Evolutionary conservation across 2,888 invertebrate genomes (phyloP).

Genomic region (Eledona agricola): DNA sequence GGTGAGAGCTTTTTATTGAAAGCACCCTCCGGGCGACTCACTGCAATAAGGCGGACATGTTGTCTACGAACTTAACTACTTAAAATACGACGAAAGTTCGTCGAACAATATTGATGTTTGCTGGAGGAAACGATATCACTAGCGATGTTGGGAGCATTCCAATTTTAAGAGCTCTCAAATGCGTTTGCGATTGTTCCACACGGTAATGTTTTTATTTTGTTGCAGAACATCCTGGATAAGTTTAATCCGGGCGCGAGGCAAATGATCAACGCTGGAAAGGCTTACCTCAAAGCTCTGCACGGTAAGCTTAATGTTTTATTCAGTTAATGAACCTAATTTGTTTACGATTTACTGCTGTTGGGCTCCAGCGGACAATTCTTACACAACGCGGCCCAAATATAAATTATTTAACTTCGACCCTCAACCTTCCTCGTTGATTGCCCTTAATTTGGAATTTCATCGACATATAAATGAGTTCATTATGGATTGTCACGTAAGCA

Average conservation of each 20-base stretch:
- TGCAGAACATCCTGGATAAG: slow-evolving; percentile 95
- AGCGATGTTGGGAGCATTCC: slow-evolving; percentile 40
- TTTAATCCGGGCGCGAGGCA: slow-evolving; percentile 95
- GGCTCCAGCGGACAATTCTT: too few species aligned
- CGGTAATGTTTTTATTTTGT: slow-evolving; percentile 59
- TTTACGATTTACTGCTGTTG: slow-evolving; percentile 6
- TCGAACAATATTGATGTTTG: slow-evolving; percentile 43
- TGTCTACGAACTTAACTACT: slow-evolving; percentile 44
- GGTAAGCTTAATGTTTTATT: slow-evolving; percentile 67
- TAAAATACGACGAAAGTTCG: slow-evolving; percentile 41
- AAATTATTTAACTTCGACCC: too few species aligned
- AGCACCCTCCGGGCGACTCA: slow-evolving; percentile 33
- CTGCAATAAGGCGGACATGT: slow-evolving; percentile 42
- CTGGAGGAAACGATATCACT: slow-evolving; percentile 29
- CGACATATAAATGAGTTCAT: slow-evolving; percentile 46
- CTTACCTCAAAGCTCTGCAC: slow-evolving; percentile 92
- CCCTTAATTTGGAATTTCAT: slow-evolving; percentile 28
- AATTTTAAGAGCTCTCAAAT: slow-evolving; percentile 13
- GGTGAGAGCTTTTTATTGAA: slow-evolving; percentile 23
- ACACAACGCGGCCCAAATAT: too few species aligned
- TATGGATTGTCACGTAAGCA: slow-evolving; percentile 45
- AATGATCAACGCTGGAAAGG: slow-evolving; percentile 92
- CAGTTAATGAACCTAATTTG: slow-evolving; percentile 27
- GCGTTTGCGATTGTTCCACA: slow-evolving; percentile 5
- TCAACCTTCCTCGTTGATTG: slow-evolving; percentile 5